Evolutionary conservation across 2,888 invertebrate genomes (phyloP).

Genomic region (Biston stratarius): DNA sequence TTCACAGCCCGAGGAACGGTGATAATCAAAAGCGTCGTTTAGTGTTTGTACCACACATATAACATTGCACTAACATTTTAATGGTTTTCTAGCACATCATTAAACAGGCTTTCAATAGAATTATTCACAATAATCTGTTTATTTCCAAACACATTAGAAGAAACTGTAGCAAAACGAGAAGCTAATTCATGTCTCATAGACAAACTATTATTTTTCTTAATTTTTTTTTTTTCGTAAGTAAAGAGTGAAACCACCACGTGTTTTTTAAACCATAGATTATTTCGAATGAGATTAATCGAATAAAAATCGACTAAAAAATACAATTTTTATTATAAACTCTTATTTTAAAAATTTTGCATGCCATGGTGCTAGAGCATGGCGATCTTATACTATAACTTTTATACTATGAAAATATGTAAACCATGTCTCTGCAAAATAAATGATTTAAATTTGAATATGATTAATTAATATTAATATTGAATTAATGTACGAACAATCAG

Average conservation of each 20-base stretch:
- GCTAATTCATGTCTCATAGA: constrained; percentile 82
- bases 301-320: constrained; percentile 16
- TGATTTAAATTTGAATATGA: too few species aligned
- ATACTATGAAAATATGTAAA: too few species aligned
- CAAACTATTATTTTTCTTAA: constrained; percentile 61
- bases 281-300: constrained; percentile 15
- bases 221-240: constrained; percentile 55
- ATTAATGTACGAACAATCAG: too few species aligned
- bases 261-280: constrained; percentile 58
- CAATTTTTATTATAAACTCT: too few species aligned
- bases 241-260: constrained; percentile 63
- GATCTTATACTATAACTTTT: too few species aligned
- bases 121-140: constrained; percentile 71
- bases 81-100: constrained; percentile 57
- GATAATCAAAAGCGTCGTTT: constrained; percentile 74
- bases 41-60: constrained; percentile 63
- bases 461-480: too few species aligned
- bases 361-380: too few species aligned
- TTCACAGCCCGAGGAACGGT: constrained; percentile 82
- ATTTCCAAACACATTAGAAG: constrained; percentile 83
- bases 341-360: too few species aligned
- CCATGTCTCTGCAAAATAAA: too few species aligned
- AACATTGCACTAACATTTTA: constrained; percentile 71
- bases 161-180: constrained; percentile 80
- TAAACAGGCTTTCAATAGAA: constrained; percentile 62